Base-by-base conservation (phyloP, 2,888 invertebrate species). In the Thyatira batis region DNA sequence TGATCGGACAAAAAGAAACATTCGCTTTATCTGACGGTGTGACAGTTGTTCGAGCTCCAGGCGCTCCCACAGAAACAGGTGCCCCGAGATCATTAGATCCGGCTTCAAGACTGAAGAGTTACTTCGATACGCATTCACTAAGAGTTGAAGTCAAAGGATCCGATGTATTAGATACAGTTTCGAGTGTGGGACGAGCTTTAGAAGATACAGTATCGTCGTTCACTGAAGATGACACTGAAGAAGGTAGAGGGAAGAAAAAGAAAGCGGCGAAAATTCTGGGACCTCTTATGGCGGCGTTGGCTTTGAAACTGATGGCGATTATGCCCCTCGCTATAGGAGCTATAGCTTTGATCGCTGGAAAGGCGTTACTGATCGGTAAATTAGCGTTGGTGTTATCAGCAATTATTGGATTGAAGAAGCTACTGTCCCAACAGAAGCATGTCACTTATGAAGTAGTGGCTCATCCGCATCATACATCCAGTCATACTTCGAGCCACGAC, bases 381-480 rank as follows among this genome's bases (percentile, higher is more conserved):
- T 94, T 97, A 74, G 97, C 97, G 25, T 92, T 97, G 62, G 96
- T 97, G 46, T 92, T 97, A 49, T 96, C 97, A 0, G 95, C 96
- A 51, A 95, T 97, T 56, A 97, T 97, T 73, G 97, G 97, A 2
- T 86, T 97, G 82, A 97, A 97, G 93, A 97, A 97, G 82, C 89
- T 97, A 50, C 85, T 97, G 64, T 95, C 95, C 1, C 95, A 95
- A 76, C 95, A 96, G 86, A 97, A 97, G 79, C 96, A 96, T 77
- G 97, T 97, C 62, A 97, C 97, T 3, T 97, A 97, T 78, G 97
- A 97, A 80, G 97, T 97, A 30, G 96, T 97, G 0, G 94, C 96
- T 0, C 97, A 97, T 82, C 96, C 97, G 52, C 96, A 96, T 73
- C 96, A 96, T 82, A 93, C 94, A 58, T 92, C 94, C 63, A 93